Evolutionary conservation across 2,888 invertebrate species (phyloP).

Genomic region (Leptopilina drosophilae): DNA sequence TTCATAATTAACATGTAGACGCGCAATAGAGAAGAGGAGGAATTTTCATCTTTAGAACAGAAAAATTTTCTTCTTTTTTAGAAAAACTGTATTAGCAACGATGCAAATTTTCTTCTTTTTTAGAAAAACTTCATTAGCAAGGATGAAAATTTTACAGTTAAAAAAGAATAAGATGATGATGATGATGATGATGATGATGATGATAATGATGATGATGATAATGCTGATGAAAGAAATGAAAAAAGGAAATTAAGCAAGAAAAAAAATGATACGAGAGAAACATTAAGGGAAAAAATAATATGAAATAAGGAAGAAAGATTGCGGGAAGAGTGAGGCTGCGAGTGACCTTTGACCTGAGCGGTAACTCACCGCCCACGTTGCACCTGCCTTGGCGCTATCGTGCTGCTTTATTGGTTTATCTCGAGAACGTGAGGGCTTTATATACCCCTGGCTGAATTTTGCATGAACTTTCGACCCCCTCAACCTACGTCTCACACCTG

Average conservation of each 20-base stretch:
- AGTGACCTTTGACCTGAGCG: slow-evolving; percentile 69
- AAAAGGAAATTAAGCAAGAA: slow-evolving; percentile 32
- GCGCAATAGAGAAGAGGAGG: too few species aligned
- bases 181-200: too few species aligned
- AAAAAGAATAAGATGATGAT: slow-evolving; percentile 31
- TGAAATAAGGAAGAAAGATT: slow-evolving; percentile 64
- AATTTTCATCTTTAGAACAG: too few species aligned
- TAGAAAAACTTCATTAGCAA: too few species aligned
- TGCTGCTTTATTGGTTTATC: slow-evolving; percentile 72
- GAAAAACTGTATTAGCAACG: too few species aligned
- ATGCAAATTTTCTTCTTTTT: slow-evolving; percentile 13
- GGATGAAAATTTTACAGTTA: slow-evolving; percentile 43
- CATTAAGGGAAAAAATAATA: slow-evolving; percentile 31
- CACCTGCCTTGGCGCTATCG: slow-evolving; percentile 71
- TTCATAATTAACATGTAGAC: slow-evolving; percentile 13
- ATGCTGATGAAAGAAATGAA: too few species aligned
- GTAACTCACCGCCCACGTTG: slow-evolving; percentile 74
- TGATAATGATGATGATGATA: too few species aligned
- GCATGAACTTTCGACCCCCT: slow-evolving; percentile 63
- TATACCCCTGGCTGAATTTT: slow-evolving; percentile 62
- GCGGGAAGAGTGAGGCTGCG: slow-evolving; percentile 62
- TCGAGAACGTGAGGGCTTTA: slow-evolving; percentile 63
- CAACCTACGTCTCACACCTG: slow-evolving; percentile 54
- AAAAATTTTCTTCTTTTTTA: too few species aligned
- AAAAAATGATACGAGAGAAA: slow-evolving; percentile 42